Conservation (phyloP, 2,797 vertebrate genomes). For the Melanotaenia nigrans region DNA sequence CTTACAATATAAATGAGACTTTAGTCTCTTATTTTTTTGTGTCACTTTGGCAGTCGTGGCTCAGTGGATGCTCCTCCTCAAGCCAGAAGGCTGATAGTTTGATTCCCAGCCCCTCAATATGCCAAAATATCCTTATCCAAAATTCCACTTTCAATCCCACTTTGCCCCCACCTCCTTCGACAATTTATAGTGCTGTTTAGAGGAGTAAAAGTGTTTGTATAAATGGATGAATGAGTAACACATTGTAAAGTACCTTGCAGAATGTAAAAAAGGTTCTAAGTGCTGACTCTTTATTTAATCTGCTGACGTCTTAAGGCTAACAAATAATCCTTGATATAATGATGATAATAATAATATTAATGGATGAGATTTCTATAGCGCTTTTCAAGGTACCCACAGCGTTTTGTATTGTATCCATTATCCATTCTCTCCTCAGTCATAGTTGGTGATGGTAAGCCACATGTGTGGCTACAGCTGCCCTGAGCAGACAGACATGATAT, state of each 20-base stretch:
- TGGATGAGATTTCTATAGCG: no score
- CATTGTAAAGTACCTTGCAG: background rate
- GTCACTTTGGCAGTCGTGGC: background rate
- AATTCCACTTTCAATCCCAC: background rate
- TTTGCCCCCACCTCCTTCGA: background rate
- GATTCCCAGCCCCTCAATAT: background rate
- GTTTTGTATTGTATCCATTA: no score
- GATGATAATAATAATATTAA: no score
- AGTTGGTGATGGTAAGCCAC: no score
- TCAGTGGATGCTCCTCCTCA: background rate
- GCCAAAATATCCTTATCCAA: background rate
- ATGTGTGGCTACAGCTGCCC: no score
- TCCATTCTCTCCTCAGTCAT: no score
- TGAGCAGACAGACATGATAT: no score
- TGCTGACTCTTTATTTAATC: background rate
- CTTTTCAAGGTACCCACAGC: no score
- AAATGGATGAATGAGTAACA: background rate
- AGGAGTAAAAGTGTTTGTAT: background rate
- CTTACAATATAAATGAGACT: background rate
- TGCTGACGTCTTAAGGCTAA: background rate
- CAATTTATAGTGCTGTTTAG: background rate
- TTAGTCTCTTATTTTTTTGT: background rate
- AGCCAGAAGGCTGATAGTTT: background rate
- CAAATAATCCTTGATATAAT: background rate
- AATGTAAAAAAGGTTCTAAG: background rate